Evolutionary conservation across 2,797 vertebrate species (phyloP), one percentile per base, ranked within the genome.

Genomic region (Ceyx erithaca): DNA sequence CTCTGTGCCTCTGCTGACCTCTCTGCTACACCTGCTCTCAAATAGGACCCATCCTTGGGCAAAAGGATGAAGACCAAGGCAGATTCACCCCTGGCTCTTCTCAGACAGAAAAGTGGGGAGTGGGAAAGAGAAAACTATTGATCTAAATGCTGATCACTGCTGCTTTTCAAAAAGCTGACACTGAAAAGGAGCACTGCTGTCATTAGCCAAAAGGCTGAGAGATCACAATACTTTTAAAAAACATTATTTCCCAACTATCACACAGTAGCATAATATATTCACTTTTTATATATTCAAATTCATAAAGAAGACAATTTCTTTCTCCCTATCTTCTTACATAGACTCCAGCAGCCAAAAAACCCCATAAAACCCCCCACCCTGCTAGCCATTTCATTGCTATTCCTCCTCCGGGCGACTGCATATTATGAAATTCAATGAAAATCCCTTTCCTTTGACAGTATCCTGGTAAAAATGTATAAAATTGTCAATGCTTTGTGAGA

Each of bases 391-490:
- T 95, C 84, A 96, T 85, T 97, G 96, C 91, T 93, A 96, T 90
- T 97, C 91, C 92, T 95, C 87, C 95, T 97, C 73, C 12, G 75
- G 94, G 96, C 73, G 3, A 94, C 79, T 80, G 33, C 76, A 46
- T 76, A 91, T 79, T 86, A 91, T 63, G 67, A 96, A 96, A 97
- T 96, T 96, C 85, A 96, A 81, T 87, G 81, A 96, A 97, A 96
- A 97, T 66, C 46, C 23, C 78, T 80, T 87, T 95, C 82, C 91
- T 97, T 93, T 93, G 91, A 96, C 88, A 97, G 93, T 58, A 95
- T 81, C 62, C 71, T 94, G 71, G 83, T 95, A 96, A 96, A 97
- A 97, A 95, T 52, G 73, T 83, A 91, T 76, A 95, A 97, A 97
- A 96, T 92, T 86, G 91, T 92, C 93, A 87, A 71, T 76, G 72